Conservation (phyloP, 2,797 vertebrate genomes). For the Typhlichthys subterraneus region DNA sequence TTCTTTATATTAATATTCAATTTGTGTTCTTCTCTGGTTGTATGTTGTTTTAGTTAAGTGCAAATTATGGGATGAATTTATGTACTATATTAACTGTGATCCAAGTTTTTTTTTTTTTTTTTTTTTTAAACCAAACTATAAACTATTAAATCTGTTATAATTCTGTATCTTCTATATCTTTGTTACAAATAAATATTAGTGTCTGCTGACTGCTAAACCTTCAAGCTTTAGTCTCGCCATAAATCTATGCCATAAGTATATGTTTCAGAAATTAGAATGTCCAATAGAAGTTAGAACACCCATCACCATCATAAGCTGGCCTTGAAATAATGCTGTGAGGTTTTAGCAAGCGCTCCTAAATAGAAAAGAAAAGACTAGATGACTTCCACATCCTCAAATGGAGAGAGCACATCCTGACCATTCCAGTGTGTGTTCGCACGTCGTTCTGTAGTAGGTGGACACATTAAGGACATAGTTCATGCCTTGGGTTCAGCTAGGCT, state of each 20-base stretch:
- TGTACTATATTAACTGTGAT: slow-evolving; percentile 89
- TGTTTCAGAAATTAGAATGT: too few relatives aligned
- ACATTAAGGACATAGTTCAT: slow-evolving; percentile 49
- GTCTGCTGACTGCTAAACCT: too few relatives aligned
- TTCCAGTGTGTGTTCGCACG: slow-evolving; percentile 28
- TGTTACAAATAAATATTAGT: slow-evolving; percentile 21
- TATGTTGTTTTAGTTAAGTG: slow-evolving; percentile 87
- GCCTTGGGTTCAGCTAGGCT: slow-evolving; percentile 48
- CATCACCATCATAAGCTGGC: too few relatives aligned
- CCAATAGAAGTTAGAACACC: too few relatives aligned
- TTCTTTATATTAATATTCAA: slow-evolving; percentile 17
- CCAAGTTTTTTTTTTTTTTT: slow-evolving; percentile 77
- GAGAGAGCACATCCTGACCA: slow-evolving; percentile 37
- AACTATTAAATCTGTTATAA: slow-evolving; percentile 57
- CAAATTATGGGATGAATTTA: slow-evolving; percentile 87
- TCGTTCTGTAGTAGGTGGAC: slow-evolving; percentile 9
- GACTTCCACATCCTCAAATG: slow-evolving; percentile 28
- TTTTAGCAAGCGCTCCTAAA: slow-evolving; percentile 16
- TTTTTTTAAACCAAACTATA: slow-evolving; percentile 78
- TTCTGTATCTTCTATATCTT: slow-evolving; percentile 27
- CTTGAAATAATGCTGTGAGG: slow-evolving; percentile 16
- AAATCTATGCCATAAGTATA: too few relatives aligned
- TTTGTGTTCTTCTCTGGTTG: slow-evolving; percentile 74
- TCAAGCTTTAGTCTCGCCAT: too few relatives aligned
- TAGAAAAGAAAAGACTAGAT: slow-evolving; percentile 16